Conservation (phyloP, 2,888 invertebrate species). For the Malthinus seriepunctatus region DNA sequence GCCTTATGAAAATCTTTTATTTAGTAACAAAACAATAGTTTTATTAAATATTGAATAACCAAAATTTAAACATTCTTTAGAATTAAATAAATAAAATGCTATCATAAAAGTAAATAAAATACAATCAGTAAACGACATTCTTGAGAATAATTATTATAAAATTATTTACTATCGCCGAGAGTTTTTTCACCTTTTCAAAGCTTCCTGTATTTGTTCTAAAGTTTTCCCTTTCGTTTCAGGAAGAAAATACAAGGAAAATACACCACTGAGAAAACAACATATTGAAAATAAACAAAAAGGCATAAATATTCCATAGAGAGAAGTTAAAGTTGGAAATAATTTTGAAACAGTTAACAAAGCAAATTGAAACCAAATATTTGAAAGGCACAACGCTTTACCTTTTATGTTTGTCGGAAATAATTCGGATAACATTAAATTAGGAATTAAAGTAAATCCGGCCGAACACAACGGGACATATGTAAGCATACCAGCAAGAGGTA, state of each 20-base stretch:
- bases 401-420: slow-evolving; percentile 45
- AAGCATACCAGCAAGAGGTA: slow-evolving; percentile 45
- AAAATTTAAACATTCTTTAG: no score
- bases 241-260: slow-evolving; percentile 41
- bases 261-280: slow-evolving; percentile 35
- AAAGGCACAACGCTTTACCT: slow-evolving; percentile 39
- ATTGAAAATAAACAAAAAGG: slow-evolving; percentile 44
- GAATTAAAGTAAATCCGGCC: slow-evolving; percentile 41
- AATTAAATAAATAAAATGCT: no score
- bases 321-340: slow-evolving; percentile 44
- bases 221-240: slow-evolving; percentile 50
- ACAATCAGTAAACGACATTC: no score
- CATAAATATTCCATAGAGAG: slow-evolving; percentile 40
- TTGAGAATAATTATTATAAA: no score
- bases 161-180: no score
- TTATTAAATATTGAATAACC: no score
- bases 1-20: no score
- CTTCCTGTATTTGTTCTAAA: slow-evolving; percentile 49
- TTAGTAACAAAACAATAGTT: no score
- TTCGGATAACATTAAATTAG: slow-evolving; percentile 44
- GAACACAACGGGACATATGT: slow-evolving; percentile 32
- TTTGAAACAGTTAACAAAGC: slow-evolving; percentile 37
- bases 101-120: no score
- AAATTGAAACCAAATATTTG: slow-evolving; percentile 40
- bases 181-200: slow-evolving; percentile 32